Base-by-base conservation (phyloP, 1,140 invertebrate species). In the Trichonephila clavata region DNA sequence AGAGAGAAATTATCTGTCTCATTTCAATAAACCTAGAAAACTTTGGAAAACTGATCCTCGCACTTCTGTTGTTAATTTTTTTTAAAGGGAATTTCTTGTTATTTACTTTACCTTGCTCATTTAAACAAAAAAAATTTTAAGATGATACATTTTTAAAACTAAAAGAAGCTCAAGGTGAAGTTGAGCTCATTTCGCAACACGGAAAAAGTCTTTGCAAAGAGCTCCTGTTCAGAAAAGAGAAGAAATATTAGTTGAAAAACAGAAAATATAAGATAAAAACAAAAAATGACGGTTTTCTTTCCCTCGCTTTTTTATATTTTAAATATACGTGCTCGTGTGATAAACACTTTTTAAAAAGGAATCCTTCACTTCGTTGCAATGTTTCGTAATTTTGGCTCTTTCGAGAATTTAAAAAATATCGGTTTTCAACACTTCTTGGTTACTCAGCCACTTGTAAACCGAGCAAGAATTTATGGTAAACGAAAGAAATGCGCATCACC, bases 381-480 rank as follows among this genome's bases (percentile, higher is more conserved):
- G 21, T n/a, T 83, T 57, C 39, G 13, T 57, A 21, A n/a, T 50
- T 21, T 59, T 57, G 57, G 27, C 2, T 21, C 43, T 2, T 21
- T 86, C 27, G 10, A 10, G n/a, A 63, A 63, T 61, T 59, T 50
- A 27, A 61, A 27, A 61, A 86, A 63, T 18, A 32, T 60, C 21
- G n/a, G 59, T 86, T 86, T 86, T 86, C 84, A 86, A 39, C 84
- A 57, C 84, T 20, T 63, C 32, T 63, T 24, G 20, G 13, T 21
- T 63, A 43, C 81, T 24, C 71, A 24, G 7, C 1, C 14, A 61
- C 57, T 61, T 39, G 13, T 50, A 89, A 89, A 89, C 63, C 13
- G 86, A 50, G 71, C 20, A 50, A 1, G 32, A 89, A 89, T 89
- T 89, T 89, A 89, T 89, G 43, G 39, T 71, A 89, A 89, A 71